These are phyloP conservation scores for Aurelia sp. DNA, from an alignment of 30 jellyfish, hydroid and myxozoan species.

Conservation along the genomic window DNA sequence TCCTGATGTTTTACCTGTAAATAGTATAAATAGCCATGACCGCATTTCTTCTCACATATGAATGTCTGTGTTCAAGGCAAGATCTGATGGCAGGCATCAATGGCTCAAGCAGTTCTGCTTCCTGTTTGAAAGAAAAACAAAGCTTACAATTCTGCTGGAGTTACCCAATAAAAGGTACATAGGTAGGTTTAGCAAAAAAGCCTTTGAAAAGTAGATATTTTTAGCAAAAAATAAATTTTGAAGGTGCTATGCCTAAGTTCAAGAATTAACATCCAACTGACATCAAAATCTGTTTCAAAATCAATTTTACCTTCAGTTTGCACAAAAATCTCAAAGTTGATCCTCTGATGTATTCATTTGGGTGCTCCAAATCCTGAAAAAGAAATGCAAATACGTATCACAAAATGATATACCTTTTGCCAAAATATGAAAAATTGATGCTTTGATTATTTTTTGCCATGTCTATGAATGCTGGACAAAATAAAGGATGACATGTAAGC, in stretches of 20 bases:
- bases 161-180: too few relatives aligned
- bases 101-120: slow-evolving; percentile 99
- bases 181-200: too few relatives aligned
- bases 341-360: slow-evolving; percentile 98
- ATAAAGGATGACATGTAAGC: too few relatives aligned
- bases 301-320: slow-evolving; percentile 85
- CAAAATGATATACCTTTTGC: neutral
- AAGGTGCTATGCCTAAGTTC: too few relatives aligned
- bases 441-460: too few relatives aligned
- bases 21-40: slow-evolving; percentile 99
- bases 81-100: slow-evolving; percentile 99
- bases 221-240: too few relatives aligned
- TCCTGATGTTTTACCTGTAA: slow-evolving; percentile 60
- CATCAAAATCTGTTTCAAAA: too few relatives aligned
- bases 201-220: too few relatives aligned
- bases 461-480: too few relatives aligned
- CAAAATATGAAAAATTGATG: too few relatives aligned
- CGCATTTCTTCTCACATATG: slow-evolving; percentile 99
- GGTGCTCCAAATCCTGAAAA: slow-evolving; percentile 94
- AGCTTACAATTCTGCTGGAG: too few relatives aligned
- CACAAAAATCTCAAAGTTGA: slow-evolving; percentile 97
- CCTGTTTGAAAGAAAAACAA: slow-evolving; percentile 41
- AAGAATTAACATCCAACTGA: too few relatives aligned
- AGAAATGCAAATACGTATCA: neutral
- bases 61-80: slow-evolving; percentile 98